Evolutionary conservation across 2,888 invertebrate genomes (phyloP).

Genomic region (Heterodera filipjevi): DNA sequence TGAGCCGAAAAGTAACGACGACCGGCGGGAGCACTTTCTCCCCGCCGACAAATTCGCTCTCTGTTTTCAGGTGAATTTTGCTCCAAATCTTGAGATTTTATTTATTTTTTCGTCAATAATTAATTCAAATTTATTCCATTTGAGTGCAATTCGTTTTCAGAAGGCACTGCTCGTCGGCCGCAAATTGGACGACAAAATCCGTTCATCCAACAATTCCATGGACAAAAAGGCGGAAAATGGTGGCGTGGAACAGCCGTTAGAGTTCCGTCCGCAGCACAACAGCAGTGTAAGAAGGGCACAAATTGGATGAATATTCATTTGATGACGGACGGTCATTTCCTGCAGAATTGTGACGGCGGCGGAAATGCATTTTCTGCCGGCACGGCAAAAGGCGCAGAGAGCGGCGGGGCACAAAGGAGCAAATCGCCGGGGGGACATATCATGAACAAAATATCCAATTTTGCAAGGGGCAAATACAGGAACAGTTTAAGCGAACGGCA

Average conservation of each 20-base stretch:
- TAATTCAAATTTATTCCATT: too few relatives aligned
- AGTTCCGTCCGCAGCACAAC: constrained; percentile 22
- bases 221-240: constrained; percentile 25
- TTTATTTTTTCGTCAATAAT: too few relatives aligned
- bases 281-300: background rate
- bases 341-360: background rate
- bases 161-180: constrained; percentile 26
- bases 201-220: constrained; percentile 1
- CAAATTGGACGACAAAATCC: constrained; percentile 28
- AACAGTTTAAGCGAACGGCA: constrained; percentile 56
- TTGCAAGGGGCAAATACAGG: constrained; percentile 59
- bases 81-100: background rate
- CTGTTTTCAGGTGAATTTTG: constrained; percentile 20
- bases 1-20: constrained; percentile 13
- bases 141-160: too few relatives aligned
- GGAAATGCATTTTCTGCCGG: background rate
- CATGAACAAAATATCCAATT: constrained; percentile 57
- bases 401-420: constrained; percentile 31
- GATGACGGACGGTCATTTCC: background rate
- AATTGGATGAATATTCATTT: constrained; percentile 12
- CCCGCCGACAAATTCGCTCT: constrained; percentile 31
- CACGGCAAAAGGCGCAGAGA: background rate
- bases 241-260: constrained; percentile 12
- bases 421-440: constrained; percentile 63
- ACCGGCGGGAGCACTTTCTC: constrained; percentile 22